Evolutionary conservation across 2,113 vertebrate species (phyloP).

Genomic region (Neodon shergylaensis): DNA sequence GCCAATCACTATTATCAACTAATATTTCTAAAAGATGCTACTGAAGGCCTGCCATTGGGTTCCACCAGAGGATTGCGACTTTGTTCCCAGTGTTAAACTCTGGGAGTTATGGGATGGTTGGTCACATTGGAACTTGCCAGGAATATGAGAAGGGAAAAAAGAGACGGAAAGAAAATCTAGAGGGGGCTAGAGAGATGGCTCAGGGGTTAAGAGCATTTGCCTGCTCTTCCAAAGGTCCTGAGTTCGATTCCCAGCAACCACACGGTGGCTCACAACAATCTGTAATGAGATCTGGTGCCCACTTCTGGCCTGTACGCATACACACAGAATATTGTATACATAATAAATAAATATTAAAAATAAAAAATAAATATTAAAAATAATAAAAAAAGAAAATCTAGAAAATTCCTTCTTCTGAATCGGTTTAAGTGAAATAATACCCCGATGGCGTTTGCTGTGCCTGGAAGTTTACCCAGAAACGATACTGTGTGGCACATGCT

Average conservation of each 20-base stretch:
- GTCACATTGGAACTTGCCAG: background rate
- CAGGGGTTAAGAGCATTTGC: no score
- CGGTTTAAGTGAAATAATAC: background rate
- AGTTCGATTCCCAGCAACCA: no score
- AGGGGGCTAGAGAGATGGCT: no score
- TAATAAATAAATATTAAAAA: no score
- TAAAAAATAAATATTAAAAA: no score
- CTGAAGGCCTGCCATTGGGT: background rate
- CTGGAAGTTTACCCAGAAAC: background rate
- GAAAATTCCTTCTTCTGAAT: background rate
- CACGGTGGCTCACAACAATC: no score
- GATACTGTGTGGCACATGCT: accelerated
- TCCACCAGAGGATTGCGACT: background rate
- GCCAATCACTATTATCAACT: background rate
- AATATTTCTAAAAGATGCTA: background rate
- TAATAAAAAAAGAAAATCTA: background rate
- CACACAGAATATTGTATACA: no score
- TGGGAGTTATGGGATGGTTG: background rate
- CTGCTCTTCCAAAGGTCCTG: no score
- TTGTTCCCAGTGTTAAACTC: background rate
- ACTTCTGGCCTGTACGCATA: no score
- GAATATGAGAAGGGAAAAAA: no score
- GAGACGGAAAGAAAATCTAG: background rate
- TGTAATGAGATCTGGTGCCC: no score
- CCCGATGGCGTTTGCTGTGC: background rate